Base-by-base conservation (phyloP, 2,797 vertebrate genomes). In the Enteromius treurensis region DNA sequence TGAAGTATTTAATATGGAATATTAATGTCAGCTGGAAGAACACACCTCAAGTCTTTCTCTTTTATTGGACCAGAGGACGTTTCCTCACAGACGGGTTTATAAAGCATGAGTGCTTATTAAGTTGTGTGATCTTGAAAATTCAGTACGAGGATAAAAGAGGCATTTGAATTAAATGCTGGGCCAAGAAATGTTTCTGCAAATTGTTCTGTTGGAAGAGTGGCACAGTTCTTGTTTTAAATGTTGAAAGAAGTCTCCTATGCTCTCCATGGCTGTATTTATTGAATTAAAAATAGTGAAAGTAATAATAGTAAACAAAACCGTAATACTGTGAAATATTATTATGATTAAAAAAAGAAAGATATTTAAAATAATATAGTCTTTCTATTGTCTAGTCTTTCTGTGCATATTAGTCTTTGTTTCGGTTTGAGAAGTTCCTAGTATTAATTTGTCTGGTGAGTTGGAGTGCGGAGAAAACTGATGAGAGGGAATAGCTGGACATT, bases 41-140 rank as follows among this genome's bases (percentile, higher is more conserved):
- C 67, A 70, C 78, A 77, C 51, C 78, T 85, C 26, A 80, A 76
- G 26, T 49, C 77, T 68, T 75, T 42, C 21, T 65, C 11, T 45
- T 55, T 80, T 80, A 84, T 68, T 68, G 49, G 32, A 45, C 49
- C 4, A 53, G 37, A 71, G 23, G 64, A 55, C 10, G 40, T 55
- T 76, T 75, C 60, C n/a, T 65, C 60, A 62, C 32, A 15, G 49
- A 65, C 29, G 49, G 32, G 40, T 75, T 75, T 68, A 23, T 47
- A 32, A 58, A 53, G 51, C 76, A 79, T 21, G 47, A 19, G 15
- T 26, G 17, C 69, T 64, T 69, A 70, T 83, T 69, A 65, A 84
- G 76, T 70, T 76, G 42, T 68, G 60, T 74, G 77, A 84, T 53
- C 26, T 29, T 83, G 81, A 32, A 77, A 82, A 73, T n/a, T 19